phyloP scores from a whole-genome alignment of 2,113 vertebrate species.

The Erpornis zantholeuca region DNA sequence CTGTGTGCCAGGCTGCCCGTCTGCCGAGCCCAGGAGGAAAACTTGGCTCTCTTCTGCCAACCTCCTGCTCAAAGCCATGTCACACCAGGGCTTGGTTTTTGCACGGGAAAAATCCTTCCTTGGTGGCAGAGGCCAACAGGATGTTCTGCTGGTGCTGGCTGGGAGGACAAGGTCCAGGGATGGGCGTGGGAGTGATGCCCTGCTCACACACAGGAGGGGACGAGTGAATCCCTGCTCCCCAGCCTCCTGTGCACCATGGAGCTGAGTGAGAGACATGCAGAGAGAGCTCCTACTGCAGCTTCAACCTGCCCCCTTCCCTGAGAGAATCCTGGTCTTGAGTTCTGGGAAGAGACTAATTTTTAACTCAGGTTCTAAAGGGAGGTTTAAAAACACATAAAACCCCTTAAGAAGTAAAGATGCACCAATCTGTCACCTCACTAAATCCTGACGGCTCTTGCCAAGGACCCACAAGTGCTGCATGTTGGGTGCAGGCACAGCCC shows the following conservation, averaged over 20 bases:
- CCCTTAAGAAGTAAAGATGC: not conserved
- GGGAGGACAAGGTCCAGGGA: not conserved
- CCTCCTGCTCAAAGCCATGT: not conserved
- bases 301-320: not conserved
- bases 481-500: not conserved
- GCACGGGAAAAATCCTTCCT: not conserved
- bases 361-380: not conserved
- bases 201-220: not conserved
- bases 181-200: rapidly evolving
- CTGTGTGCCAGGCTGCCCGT: not conserved
- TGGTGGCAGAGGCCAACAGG: not conserved
- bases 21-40: not conserved
- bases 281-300: not conserved
- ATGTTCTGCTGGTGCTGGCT: not conserved
- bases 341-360: not conserved
- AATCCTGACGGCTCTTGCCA: not conserved
- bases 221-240: not conserved
- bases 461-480: not conserved
- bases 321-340: not conserved
- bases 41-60: not conserved
- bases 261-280: not conserved
- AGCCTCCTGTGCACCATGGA: not conserved
- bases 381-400: not conserved
- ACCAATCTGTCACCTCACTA: not conserved
- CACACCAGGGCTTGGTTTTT: not conserved